Evolutionary conservation across 2,113 vertebrate genomes (phyloP), one percentile per base, ranked within the genome.

Genomic region (Pterocles gutturalis): DNA sequence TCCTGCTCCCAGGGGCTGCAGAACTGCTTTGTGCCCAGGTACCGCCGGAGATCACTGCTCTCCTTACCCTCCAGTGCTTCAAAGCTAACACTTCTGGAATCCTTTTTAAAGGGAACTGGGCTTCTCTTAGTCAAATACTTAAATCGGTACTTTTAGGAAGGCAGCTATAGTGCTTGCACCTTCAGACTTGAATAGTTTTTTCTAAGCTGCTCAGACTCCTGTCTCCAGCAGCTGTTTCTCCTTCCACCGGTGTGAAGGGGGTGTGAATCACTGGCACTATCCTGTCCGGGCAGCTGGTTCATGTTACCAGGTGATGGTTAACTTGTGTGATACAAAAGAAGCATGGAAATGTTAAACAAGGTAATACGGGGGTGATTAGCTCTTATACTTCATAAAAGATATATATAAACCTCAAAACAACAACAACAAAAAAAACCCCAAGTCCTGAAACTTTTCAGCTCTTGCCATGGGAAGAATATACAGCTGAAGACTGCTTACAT

Each of bases 11-110:
- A 7, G 38, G 7, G 38, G 54, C 58, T 60, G n/a, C 53, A 41
- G 41, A 31, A 16, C 16, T 6, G 33, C 45, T 45, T 29, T 36
- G 14, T 62, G 57, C 48, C 43, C 13, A 2, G 9, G 49, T 15
- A 13, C 54, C 33, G 7, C 17, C 5, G 2, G 14, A 2, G 45
- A 6, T 5, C 29, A 0, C 1, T 22, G 60, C 34, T 55, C 25
- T 12, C 61, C 73, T 33, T 16, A 31, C n/a, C 41, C 46, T 51
- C 17, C 12, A 3, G 43, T 5, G 3, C 49, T 13, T 57, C 58
- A 43, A 7, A 84, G 34, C 45, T 21, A 5, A 57, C 62, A 17
- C 3, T 13, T 5, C 16, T 9, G 12, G 38, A 60, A 87, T 12
- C 13, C 19, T 46, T 70, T 54, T 19, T 38, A 28, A 64, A 48